These are phyloP conservation scores for Threskiornis aethiopicus DNA, from an alignment of 2,797 vertebrate genomes.

Conservation along the genomic window DNA sequence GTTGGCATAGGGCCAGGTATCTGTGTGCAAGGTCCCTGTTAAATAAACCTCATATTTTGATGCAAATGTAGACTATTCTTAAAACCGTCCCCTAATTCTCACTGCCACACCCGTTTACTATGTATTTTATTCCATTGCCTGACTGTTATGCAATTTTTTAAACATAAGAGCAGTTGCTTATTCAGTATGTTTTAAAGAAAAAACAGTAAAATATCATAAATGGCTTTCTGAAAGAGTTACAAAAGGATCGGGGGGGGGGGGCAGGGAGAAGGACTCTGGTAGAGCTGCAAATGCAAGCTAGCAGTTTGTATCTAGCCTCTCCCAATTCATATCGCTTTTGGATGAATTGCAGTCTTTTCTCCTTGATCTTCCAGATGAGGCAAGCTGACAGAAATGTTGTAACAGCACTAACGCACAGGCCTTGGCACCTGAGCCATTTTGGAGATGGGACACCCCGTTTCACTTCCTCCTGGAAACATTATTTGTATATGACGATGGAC, in stretches of 20 bases:
- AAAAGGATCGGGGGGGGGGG: neutral
- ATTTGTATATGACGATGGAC: conserved; percentile 80
- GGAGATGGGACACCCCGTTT: conserved; percentile 85
- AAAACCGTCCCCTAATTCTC: neutral
- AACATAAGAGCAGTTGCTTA: neutral
- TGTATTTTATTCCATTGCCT: neutral
- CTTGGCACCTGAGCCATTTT: conserved; percentile 87
- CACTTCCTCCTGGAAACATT: conserved; percentile 79
- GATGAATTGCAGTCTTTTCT: neutral
- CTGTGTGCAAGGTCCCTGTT: neutral
- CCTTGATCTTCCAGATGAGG: conserved; percentile 84
- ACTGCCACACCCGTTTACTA: neutral
- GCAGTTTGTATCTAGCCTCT: neutral
- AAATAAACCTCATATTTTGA: neutral
- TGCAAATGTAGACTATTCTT: neutral
- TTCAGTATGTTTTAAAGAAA: neutral
- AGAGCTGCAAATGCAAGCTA: neutral
- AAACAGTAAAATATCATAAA: neutral
- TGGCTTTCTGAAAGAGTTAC: neutral
- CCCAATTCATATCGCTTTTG: neutral
- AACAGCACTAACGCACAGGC: conserved; percentile 90
- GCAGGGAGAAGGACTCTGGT: neutral
- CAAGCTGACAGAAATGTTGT: conserved; percentile 87
- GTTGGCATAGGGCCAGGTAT: neutral
- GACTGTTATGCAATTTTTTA: neutral